Evolutionary conservation across 1,140 invertebrate genomes (phyloP), one percentile per base, ranked within the genome.

Genomic region (Aphaenogaster ashmeadi): DNA sequence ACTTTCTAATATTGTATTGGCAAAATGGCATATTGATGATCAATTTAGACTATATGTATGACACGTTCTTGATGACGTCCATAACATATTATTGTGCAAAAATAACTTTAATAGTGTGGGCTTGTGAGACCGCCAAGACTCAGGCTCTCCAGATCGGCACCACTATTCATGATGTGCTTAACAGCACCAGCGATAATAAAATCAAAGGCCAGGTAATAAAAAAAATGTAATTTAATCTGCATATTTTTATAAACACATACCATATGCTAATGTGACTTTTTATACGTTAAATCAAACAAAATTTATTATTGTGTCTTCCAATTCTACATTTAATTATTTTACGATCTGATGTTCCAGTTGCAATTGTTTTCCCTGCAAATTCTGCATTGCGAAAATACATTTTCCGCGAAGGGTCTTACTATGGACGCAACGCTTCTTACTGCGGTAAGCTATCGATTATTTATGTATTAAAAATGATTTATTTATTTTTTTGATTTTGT

Each of bases 161-260:
- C 3, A 87, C 87, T 33, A 71, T 94, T 56, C 93, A 94, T 41
- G 38, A 41, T 4, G n/a, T 21, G 38, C 18, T 67, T 41, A 67
- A 67, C 18, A 67, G 0, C 1, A 92, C 88, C 0, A 80, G 71
- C 9, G 92, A 95, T 71, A 90, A 88, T 33, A 27, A 90, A 8
- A 80, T 94, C 11, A 94, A 93, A 78, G 88, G 91, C 56, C 94
- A 95, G 92, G 94, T 95, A 91, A 52, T 56, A 66, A 38, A 66
- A 44, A 44, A 66, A 62, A 33, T 69, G 54, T 54, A 86, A 33
- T 52, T 36, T 52, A 9, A 66, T 78, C 15, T 27, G 21, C 44
- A 74, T 0, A 64, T 15, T 66, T 66, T n/a, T 66, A 36, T 64
- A 21, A 18, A 72, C 15, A 15, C 13, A 0, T 56, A 38, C 13